Evolutionary conservation across 2,888 invertebrate species (phyloP), one percentile per base, ranked within the genome.

Genomic region (Dolichomitus sp.): DNA sequence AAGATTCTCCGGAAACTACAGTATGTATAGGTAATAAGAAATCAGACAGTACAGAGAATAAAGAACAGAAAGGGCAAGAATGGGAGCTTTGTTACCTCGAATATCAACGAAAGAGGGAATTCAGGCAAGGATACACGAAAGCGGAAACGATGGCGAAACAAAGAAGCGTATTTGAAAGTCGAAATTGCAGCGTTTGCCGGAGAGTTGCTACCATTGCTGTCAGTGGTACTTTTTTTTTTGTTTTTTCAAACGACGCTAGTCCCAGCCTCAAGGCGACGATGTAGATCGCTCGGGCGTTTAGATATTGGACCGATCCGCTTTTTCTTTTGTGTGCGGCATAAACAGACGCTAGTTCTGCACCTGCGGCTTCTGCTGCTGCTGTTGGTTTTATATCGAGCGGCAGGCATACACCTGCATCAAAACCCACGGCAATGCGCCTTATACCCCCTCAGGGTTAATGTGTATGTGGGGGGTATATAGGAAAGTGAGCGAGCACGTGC

Each of bases 371-470:
- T 50, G 61, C 69, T 23, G 23, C 23, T 40, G 73, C 65, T 72
- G 70, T 42, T 76, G 78, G 78, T 76, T 72, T 76, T 54, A 70
- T 81, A 85, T 85, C 37, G 73, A 85, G 78, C 80, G 66, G 61
- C 40, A 78, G 61, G 23, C 52, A 61, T 77, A 63, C 52, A 69
- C 61, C 48, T 42, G 68, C 68, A 79, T 54, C 45, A 45, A 23
- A 75, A 79, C 74, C 75, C 65, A 78, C 80, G 74, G 80, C 83
- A 78, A 81, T 83, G 80, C 81, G 79, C 85, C 78, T 85, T 73
- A 75, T 63, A 76, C 63, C 54, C 76, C 83, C 76, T 54, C 76
- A 63, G 80, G 80, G 76, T 83, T 80, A 80, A 83, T 83, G 80
- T 61, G 52, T 83, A 48, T 19, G 54, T 45, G 45, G 19, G 59